Evolutionary conservation across 2,888 invertebrate species (phyloP).

Genomic region (Pristionchus entomophagus): DNA sequence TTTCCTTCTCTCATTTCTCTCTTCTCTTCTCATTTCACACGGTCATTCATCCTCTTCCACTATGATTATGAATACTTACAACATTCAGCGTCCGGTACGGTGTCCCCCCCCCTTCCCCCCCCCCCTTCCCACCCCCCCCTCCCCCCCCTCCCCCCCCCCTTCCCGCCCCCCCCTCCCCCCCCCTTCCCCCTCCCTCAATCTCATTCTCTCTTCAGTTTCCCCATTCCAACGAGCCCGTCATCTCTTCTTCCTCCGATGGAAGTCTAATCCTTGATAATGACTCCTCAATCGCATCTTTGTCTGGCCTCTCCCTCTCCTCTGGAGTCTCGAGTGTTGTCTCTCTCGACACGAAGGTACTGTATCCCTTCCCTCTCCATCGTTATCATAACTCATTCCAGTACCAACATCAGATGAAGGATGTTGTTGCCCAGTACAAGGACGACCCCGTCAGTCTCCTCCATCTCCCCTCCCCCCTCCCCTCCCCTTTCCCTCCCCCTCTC

Average conservation of each 20-base stretch:
- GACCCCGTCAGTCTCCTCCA: not conserved
- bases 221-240: not conserved
- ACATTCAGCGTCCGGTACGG: not conserved
- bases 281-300: not conserved
- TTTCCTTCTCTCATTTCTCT: not conserved
- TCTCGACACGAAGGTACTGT: not conserved
- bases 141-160: not conserved
- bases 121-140: not conserved
- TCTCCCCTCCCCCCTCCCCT: not conserved
- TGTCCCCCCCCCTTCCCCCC: not conserved
- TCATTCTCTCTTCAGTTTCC: constrained; percentile 2
- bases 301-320: not conserved
- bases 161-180: not conserved
- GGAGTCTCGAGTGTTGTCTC: not conserved
- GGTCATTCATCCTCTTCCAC: not conserved
- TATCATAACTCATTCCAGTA: not conserved
- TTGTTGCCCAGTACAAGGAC: not conserved
- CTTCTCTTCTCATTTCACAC: not conserved
- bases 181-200: not conserved
- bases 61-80: not conserved
- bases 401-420: not conserved
- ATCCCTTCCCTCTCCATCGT: not conserved
- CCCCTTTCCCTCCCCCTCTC: not conserved
- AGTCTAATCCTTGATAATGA: constrained; percentile 2
- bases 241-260: not conserved